Conservation (phyloP, 2,113 vertebrate species). For the Trogon melanurus region DNA sequence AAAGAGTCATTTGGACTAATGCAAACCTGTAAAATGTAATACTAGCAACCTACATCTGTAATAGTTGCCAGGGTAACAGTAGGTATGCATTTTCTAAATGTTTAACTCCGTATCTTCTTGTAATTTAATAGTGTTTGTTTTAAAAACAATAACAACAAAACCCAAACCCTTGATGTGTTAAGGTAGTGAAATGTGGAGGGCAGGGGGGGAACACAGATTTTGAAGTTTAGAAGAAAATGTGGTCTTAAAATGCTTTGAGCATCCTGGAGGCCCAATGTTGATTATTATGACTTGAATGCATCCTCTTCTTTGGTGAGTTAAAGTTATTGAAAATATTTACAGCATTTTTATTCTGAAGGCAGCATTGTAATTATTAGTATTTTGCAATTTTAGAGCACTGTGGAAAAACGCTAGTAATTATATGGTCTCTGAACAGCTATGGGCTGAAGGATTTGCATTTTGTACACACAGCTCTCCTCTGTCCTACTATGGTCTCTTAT, state of each 20-base stretch:
- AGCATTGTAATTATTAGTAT: background rate
- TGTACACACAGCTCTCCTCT: background rate
- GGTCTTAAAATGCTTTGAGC: background rate
- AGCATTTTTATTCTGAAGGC: background rate
- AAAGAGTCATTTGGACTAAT: background rate
- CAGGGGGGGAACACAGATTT: background rate
- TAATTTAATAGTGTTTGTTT: background rate
- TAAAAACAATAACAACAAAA: background rate
- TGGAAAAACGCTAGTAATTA: background rate
- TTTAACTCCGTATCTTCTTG: background rate
- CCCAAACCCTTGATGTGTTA: background rate
- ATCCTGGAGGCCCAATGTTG: background rate
- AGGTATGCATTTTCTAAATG: conserved; percentile 1
- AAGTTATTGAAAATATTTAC: background rate
- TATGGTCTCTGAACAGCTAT: background rate
- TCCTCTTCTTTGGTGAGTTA: background rate
- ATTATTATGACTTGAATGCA: background rate
- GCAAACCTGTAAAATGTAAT: too few relatives aligned
- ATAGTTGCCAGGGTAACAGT: conserved; percentile 2
- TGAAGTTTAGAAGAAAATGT: background rate
- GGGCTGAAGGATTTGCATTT: conserved; percentile 5
- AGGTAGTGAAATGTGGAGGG: background rate
- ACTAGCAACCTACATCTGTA: background rate
- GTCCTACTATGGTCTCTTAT: background rate
- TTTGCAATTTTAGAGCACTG: background rate